Conservation (phyloP, 1,140 invertebrate genomes). For the Mya arenaria region DNA sequence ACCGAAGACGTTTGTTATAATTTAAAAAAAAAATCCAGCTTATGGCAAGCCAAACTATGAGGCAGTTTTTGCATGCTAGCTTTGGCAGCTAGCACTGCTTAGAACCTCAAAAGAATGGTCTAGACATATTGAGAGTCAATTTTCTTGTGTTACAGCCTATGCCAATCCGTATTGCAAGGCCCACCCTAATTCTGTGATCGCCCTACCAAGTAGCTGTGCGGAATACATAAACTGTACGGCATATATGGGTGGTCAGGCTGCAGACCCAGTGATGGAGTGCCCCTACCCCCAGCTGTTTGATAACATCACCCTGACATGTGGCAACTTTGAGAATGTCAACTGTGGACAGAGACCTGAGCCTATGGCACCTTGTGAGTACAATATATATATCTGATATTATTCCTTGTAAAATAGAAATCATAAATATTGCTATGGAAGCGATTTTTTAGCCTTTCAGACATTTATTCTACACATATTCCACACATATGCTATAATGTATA, state of each 20-base stretch:
- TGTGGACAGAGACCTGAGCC: conserved; percentile 62
- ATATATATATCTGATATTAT: no score
- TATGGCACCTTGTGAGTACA: conserved; percentile 63
- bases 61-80: no score
- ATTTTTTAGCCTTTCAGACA: no score
- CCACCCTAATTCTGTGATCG: conserved; percentile 21
- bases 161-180: conserved; percentile 20
- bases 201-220: conserved; percentile 19
- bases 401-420: not conserved
- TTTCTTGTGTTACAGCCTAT: conserved; percentile 35
- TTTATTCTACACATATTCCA: no score
- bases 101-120: no score
- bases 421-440: not conserved
- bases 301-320: conserved; percentile 53
- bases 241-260: not conserved
- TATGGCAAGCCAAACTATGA: no score
- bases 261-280: conserved; percentile 57
- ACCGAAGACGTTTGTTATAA: no score
- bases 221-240: conserved; percentile 34
- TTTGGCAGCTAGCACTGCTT: no score
- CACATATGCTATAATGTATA: no score
- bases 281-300: conserved; percentile 69
- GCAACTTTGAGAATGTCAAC: conserved; percentile 62
- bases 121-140: no score
- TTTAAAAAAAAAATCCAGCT: no score